Percentiles rank a stretch among this genome's conserved stretches.
These are phyloP conservation scores for Microcebus tavaratra DNA, from an alignment of 2,113 vertebrate genomes.

Conservation along the genomic window DNA sequence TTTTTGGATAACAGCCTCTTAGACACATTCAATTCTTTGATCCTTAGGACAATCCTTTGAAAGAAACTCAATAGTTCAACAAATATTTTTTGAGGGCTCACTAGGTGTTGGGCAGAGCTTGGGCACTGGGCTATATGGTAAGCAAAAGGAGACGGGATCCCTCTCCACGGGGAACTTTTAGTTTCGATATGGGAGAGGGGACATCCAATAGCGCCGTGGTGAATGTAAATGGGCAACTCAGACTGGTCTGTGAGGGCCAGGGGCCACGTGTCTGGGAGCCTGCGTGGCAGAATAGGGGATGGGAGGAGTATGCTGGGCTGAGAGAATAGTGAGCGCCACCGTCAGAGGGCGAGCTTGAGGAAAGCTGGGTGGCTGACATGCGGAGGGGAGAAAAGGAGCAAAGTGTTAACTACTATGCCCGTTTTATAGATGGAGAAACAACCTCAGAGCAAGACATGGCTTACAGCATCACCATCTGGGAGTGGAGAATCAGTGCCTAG, in stretches of 20 bases:
- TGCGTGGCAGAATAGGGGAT: accelerated
- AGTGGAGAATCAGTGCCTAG: neutral
- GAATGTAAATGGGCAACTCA: neutral
- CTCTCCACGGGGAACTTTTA: neutral
- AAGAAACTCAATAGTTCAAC: neutral
- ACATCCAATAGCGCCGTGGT: neutral
- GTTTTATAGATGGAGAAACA: neutral
- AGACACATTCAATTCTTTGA: neutral
- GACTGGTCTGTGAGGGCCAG: neutral
- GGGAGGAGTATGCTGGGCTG: neutral
- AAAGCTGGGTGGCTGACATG: neutral
- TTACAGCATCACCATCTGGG: neutral
- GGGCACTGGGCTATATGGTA: neutral
- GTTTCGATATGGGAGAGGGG: neutral
- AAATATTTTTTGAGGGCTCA: neutral
- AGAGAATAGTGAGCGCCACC: neutral
- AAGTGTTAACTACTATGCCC: neutral
- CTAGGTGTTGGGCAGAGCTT: neutral
- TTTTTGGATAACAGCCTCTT: neutral
- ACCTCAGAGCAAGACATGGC: neutral
- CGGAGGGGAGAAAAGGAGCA: neutral
- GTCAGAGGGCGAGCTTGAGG: accelerated
- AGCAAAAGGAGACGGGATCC: neutral
- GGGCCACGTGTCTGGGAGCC: neutral
- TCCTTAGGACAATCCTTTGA: neutral